phyloP scores from a whole-genome alignment of 2,113 vertebrate genomes.

The Romanogobio albipinnatus region DNA sequence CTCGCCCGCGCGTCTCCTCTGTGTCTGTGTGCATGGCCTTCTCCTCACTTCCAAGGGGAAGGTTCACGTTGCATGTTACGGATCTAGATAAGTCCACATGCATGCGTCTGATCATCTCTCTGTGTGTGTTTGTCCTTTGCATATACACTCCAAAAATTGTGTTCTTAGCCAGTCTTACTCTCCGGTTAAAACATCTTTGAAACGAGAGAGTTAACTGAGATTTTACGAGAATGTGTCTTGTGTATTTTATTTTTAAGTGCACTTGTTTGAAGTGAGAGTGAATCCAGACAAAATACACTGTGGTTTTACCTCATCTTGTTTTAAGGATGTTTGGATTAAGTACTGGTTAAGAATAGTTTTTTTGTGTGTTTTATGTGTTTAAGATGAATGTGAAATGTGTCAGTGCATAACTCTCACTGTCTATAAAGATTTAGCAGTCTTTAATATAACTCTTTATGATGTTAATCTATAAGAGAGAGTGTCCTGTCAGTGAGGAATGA shows the following conservation, averaged over 20 bases:
- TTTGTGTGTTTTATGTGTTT: neutral
- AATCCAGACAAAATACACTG: neutral
- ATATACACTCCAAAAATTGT: neutral
- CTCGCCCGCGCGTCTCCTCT: neutral
- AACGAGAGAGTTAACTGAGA: neutral
- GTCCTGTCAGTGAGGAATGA: slow-evolving; percentile 44
- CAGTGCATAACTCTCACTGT: neutral
- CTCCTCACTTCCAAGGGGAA: neutral
- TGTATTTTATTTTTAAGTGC: too few relatives aligned
- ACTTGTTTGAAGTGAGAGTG: too few relatives aligned
- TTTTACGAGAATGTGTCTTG: too few relatives aligned
- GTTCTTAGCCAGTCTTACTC: neutral
- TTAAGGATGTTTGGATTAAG: neutral
- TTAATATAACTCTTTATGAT: neutral
- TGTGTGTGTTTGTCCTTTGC: slow-evolving; percentile 12
- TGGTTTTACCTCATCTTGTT: neutral
- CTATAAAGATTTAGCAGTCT: neutral
- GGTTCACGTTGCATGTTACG: slow-evolving; percentile 39
- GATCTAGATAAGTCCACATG: slow-evolving; percentile 13
- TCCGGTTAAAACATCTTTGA: slow-evolving; percentile 3
- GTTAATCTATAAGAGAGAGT: neutral
- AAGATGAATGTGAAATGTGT: neutral
- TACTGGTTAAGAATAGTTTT: neutral
- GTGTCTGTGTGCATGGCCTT: slow-evolving; percentile 7
- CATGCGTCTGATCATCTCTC: slow-evolving; percentile 41